Base-by-base conservation (phyloP, 35 echinoderm and acorn worm genomes). In the Ptychodera flava region DNA sequence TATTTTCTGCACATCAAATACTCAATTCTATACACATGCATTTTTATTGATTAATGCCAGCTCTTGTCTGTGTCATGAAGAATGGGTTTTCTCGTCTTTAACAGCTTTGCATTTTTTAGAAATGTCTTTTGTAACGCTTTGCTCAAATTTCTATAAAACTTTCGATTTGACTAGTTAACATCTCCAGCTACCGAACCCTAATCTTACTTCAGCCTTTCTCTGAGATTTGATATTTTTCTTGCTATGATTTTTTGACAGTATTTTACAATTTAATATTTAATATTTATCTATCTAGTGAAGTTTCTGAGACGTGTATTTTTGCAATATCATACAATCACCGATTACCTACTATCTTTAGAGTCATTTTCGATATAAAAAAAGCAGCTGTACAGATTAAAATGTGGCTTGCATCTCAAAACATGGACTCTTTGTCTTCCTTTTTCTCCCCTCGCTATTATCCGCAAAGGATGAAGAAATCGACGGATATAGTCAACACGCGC, bases 231-330 rank as follows among this genome's bases (percentile, higher is more conserved):
- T 64, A 22, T 64, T 64, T 64, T n/a, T n/a, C n/a, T n/a, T n/a
- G n/a, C n/a, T n/a, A 22, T 64, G 45, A 64, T 64, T 64, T n/a
- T 64, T 64, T 64, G 45, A 64, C 6, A 64, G 45, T 64, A 64
- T 64, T 64, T 64, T 64, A 64, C 6, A 64, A 64, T 64, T 64
- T 64, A 6, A 64, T 64, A 64, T 64, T 64, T 22, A n/a, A n/a
- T n/a, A n/a, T n/a, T n/a, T n/a, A n/a, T n/a, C n/a, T n/a, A n/a
- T 64, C 45, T 64, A 64, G 45, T 64, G 45, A 64, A 64, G 45
- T 64, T 64, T 64, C 45, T 64, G 45, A 64, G 45, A 64, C 45
- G 45, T 64, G 45, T 64, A 64, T 64, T 64, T 64, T 64, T 64
- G 45, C 45, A 64, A 64, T 64, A 64, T 64, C 45, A 64, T 64